Conservation (phyloP, 1,140 invertebrate genomes). For the Microplitis demolitor region DNA sequence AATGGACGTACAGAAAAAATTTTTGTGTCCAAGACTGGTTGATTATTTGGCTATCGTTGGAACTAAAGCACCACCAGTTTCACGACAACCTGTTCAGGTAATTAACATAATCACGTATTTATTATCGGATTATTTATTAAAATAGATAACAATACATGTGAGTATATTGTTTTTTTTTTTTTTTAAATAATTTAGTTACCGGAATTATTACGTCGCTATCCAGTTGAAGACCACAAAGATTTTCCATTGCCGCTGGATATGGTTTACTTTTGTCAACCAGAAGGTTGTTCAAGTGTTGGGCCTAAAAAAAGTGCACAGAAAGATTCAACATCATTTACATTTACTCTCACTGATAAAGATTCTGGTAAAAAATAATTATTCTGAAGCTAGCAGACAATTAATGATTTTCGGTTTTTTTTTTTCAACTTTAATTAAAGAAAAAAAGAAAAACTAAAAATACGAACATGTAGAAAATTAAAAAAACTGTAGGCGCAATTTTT, state of each 20-base stretch:
- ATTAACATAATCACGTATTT: conserved; percentile 9
- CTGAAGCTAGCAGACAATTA: too few species aligned
- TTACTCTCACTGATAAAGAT: conserved; percentile 98
- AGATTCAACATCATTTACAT: conserved; percentile 96
- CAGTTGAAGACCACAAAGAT: conserved; percentile 95
- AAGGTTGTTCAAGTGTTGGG: conserved; percentile 93
- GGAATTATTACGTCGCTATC: conserved; percentile 93
- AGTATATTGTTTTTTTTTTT: conserved; percentile 2
- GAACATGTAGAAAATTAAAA: too few species aligned
- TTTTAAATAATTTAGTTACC: conserved; percentile 67
- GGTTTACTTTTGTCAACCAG: conserved; percentile 99
- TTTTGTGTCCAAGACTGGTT: conserved; percentile 80
- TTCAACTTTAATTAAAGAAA: too few species aligned
- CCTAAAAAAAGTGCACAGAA: conserved; percentile 81
- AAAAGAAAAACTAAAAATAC: too few species aligned
- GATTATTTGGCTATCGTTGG: conserved; percentile 98
- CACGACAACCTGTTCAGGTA: conserved; percentile 77
- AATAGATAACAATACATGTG: neutral
- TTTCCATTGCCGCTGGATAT: conserved; percentile 97
- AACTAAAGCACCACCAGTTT: conserved; percentile 74
- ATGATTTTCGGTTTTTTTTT: too few species aligned
- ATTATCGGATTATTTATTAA: neutral
- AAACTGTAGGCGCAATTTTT: too few species aligned
- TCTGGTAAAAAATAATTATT: conserved; percentile 69
- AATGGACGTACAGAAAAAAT: conserved; percentile 77